Evolutionary conservation across 2,888 invertebrate species (phyloP).

Genomic region (Silvanus unidentatus): DNA sequence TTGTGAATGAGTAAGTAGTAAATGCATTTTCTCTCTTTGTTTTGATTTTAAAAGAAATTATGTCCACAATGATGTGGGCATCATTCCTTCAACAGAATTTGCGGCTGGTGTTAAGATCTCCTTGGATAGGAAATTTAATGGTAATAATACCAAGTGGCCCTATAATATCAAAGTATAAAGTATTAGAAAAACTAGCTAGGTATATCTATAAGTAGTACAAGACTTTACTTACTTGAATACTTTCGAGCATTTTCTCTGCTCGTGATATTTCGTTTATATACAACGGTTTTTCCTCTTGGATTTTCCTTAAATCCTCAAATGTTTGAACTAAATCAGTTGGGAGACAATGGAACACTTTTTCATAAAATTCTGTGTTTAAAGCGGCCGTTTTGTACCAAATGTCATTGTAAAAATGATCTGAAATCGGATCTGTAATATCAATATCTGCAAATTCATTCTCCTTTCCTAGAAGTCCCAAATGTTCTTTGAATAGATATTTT

Average conservation of each 20-base stretch:
- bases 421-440: constrained; percentile 74
- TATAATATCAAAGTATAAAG: constrained; percentile 39
- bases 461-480: constrained; percentile 66
- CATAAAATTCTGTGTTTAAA: constrained; percentile 82
- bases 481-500: constrained; percentile 83
- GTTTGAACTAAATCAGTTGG: constrained; percentile 78
- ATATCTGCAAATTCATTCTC: constrained; percentile 43
- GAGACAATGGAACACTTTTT: constrained; percentile 84
- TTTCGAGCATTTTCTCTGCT: constrained; percentile 66
- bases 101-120: constrained; percentile 80
- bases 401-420: constrained; percentile 75
- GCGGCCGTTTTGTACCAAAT: constrained; percentile 77
- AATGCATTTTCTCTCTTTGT: no score
- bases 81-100: constrained; percentile 82
- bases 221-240: constrained; percentile 63
- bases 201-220: no score
- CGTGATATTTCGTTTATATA: constrained; percentile 65
- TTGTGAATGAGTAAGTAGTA: no score
- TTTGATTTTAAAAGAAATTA: constrained; percentile 37
- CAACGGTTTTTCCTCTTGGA: constrained; percentile 67
- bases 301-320: constrained; percentile 70
- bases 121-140: constrained; percentile 80
- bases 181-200: constrained; percentile 6
- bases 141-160: constrained; percentile 85
- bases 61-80: constrained; percentile 92